Percentiles rank a stretch among this genome's conserved stretches.
phyloP scores from a whole-genome alignment of 2,113 vertebrate species.

The Pachypanchax playfairii region DNA sequence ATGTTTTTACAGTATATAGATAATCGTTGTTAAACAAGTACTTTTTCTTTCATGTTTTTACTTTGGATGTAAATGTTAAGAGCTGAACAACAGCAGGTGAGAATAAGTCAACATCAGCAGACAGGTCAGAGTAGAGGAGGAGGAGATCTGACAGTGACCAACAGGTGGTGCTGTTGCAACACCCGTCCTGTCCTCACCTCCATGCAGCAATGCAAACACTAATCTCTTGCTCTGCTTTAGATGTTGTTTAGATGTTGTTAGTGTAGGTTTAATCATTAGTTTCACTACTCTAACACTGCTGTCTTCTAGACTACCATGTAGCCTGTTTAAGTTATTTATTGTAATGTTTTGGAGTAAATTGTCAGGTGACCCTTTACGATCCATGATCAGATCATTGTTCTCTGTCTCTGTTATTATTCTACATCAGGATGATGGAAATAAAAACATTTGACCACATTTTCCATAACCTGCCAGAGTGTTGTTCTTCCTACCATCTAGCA shows the following conservation, averaged over 20 bases:
- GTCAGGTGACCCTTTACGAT: conserved; percentile 23
- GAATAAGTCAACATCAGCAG: conserved; percentile 54
- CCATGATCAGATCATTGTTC: conserved; percentile 22
- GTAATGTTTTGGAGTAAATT: conserved; percentile 37
- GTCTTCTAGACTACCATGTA: too few relatives aligned
- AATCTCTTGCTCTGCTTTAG: background rate
- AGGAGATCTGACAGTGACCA: conserved; percentile 53
- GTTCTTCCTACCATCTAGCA: conserved; percentile 18
- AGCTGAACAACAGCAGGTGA: conserved; percentile 19
- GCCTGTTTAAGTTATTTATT: too few relatives aligned
- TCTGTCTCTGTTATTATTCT: conserved; percentile 18
- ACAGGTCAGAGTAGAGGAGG: conserved; percentile 37
- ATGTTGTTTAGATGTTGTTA: conserved; percentile 19
- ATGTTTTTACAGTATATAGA: too few relatives aligned
- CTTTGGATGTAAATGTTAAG: too few relatives aligned
- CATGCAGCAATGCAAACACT: background rate
- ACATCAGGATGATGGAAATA: background rate
- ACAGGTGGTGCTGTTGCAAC: conserved; percentile 78
- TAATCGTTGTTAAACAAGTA: too few relatives aligned
- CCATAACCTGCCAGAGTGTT: conserved; percentile 21
- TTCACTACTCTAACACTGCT: background rate
- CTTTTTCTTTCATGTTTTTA: too few relatives aligned
- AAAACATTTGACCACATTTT: conserved; percentile 38
- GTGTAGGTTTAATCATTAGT: conserved; percentile 48
- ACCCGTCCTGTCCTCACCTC: conserved; percentile 27